Conservation (phyloP, 2,113 vertebrate species). For the Chrysemys picta region DNA sequence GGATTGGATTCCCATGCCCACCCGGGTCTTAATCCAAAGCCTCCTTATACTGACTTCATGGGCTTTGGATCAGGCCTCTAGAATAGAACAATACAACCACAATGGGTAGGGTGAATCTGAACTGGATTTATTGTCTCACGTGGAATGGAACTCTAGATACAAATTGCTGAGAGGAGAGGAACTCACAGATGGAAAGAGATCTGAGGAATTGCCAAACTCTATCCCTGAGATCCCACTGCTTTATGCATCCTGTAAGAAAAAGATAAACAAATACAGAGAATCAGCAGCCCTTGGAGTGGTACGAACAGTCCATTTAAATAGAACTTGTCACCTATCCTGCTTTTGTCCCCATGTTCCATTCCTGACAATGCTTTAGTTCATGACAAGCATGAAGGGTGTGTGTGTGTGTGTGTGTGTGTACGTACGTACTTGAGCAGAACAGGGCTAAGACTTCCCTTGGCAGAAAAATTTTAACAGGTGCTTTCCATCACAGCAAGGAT, state of each 20-base stretch:
- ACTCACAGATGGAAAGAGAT: no score
- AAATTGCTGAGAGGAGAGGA: background rate
- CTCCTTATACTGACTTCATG: background rate
- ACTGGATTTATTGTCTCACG: background rate
- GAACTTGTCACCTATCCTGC: fast-evolving
- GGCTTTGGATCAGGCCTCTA: background rate
- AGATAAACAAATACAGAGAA: fast-evolving
- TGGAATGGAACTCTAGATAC: background rate
- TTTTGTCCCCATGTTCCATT: background rate
- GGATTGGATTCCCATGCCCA: background rate
- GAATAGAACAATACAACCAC: background rate
- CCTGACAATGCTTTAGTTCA: background rate
- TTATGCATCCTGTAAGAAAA: fast-evolving
- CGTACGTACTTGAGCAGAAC: background rate
- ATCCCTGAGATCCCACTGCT: fast-evolving
- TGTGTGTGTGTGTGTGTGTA: background rate
- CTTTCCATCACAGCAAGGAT: fast-evolving
- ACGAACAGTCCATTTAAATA: fast-evolving
- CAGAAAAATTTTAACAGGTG: background rate
- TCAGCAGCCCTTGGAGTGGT: no score
- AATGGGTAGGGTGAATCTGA: background rate
- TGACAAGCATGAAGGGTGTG: background rate
- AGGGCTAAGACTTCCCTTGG: fast-evolving
- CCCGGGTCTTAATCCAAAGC: background rate
- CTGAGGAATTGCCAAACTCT: background rate